phyloP scores from a whole-genome alignment of 1,140 invertebrate species.

The Drosophila kepulauana region DNA sequence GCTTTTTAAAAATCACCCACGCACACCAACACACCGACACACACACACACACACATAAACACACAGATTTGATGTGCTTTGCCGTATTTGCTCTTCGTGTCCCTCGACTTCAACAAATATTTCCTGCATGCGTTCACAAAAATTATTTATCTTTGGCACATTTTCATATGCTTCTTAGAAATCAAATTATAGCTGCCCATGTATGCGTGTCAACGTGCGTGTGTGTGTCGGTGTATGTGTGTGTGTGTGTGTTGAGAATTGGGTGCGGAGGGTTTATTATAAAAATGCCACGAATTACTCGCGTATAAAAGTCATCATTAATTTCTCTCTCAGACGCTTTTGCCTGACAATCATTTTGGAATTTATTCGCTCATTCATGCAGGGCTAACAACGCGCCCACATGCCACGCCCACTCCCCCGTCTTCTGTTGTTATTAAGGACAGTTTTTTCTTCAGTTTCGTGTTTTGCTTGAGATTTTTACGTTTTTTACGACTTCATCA shows the following conservation, averaged over 20 bases:
- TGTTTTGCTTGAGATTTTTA: constrained; percentile 1
- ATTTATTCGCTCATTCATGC: constrained; percentile 79
- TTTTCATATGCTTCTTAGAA: constrained; percentile 67
- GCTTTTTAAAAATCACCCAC: constrained; percentile 63
- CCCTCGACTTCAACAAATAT: constrained; percentile 28
- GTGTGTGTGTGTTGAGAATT: constrained; percentile 24
- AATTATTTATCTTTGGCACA: constrained; percentile 59
- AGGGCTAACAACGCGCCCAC: constrained; percentile 15
- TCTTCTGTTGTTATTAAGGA: background rate
- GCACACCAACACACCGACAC: constrained; percentile 20
- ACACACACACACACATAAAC: constrained; percentile 22
- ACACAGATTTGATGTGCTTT: constrained; percentile 24
- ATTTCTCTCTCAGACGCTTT: constrained; percentile 78
- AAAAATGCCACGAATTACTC: constrained; percentile 80
- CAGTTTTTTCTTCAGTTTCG: constrained; percentile 32
- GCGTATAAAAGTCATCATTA: constrained; percentile 83
- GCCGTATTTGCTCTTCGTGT: constrained; percentile 4
- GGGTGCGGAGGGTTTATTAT: constrained; percentile 67
- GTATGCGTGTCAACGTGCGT: constrained; percentile 5
- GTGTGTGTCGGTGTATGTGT: constrained; percentile 24
- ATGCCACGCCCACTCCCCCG: constrained; percentile 11
- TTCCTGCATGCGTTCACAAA: constrained; percentile 64
- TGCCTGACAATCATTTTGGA: constrained; percentile 75
- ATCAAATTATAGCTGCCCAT: constrained; percentile 77
- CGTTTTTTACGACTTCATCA: constrained; percentile 81